phyloP scores from a whole-genome alignment of 2,113 vertebrate genomes.

The Myanophis thanlyinensis region DNA sequence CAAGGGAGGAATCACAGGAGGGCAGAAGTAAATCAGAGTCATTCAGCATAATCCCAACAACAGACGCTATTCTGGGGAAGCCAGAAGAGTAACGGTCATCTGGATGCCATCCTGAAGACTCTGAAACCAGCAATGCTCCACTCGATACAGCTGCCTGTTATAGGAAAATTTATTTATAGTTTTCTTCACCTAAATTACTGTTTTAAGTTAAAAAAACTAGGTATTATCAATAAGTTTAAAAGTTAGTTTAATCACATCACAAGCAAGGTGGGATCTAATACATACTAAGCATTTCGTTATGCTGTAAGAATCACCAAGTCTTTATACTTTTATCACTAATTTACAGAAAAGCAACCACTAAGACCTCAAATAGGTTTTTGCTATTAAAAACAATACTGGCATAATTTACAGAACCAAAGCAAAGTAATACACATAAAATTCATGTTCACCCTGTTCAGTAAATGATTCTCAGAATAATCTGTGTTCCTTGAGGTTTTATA shows the following conservation, averaged over 20 bases:
- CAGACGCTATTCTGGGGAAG: slow-evolving; percentile 35
- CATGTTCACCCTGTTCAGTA: background rate
- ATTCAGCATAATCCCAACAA: slow-evolving; percentile 57
- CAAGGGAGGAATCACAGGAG: slow-evolving; percentile 39
- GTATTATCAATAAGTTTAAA: background rate
- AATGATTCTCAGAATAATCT: background rate
- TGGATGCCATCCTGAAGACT: slow-evolving; percentile 21
- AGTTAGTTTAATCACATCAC: background rate
- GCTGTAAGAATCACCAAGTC: background rate
- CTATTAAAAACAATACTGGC: background rate
- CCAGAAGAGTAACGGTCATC: background rate
- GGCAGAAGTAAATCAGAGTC: slow-evolving; percentile 50
- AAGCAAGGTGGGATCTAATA: background rate
- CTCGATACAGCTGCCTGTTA: slow-evolving; percentile 45
- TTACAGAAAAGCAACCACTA: background rate
- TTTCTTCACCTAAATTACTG: background rate
- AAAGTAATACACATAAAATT: background rate
- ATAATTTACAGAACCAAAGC: background rate
- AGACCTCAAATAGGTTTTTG: background rate
- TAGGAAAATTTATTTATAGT: background rate
- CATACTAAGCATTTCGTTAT: background rate
- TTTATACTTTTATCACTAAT: background rate
- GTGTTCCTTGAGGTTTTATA: background rate
- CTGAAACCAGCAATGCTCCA: slow-evolving; percentile 7
- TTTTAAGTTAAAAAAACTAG: background rate